A percentile compares a stretch with the other conserved stretches of the same genome.
phyloP scores from a whole-genome alignment of 2,888 invertebrate genomes.

The Erebia ligea region DNA sequence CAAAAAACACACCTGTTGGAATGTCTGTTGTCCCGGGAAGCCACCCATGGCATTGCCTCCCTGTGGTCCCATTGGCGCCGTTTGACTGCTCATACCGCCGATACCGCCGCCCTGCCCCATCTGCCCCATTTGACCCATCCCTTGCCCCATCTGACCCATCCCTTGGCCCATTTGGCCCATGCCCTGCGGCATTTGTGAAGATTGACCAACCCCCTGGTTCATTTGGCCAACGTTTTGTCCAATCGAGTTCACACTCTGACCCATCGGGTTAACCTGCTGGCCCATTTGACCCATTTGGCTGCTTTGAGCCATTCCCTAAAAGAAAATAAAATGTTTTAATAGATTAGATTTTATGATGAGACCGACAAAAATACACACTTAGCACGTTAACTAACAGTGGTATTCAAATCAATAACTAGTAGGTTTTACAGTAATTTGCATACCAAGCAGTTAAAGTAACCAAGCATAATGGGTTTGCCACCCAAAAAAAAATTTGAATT shows the following conservation, averaged over 20 bases:
- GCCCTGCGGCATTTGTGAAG: slow-evolving; percentile 71
- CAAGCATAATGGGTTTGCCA: too few species aligned
- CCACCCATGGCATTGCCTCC: slow-evolving; percentile 76
- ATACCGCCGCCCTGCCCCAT: slow-evolving; percentile 77
- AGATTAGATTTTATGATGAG: too few species aligned
- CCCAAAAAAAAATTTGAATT: too few species aligned
- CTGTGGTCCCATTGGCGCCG: slow-evolving; percentile 77
- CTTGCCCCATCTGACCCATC: slow-evolving; percentile 78
- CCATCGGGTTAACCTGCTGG: slow-evolving; percentile 78
- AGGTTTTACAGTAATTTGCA: too few species aligned
- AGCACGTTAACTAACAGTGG: background rate
- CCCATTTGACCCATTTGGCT: slow-evolving; percentile 73
- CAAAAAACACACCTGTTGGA: slow-evolving; percentile 70
- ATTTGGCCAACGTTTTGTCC: slow-evolving; percentile 76
- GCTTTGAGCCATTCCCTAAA: slow-evolving; percentile 74
- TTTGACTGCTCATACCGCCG: slow-evolving; percentile 78
- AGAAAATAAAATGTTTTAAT: slow-evolving; percentile 13
- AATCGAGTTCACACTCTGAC: slow-evolving; percentile 71
- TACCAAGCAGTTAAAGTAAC: too few species aligned
- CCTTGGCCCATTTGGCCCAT: slow-evolving; percentile 78
- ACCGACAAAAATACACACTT: too few species aligned
- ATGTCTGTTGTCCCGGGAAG: slow-evolving; percentile 80
- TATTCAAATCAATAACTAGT: too few species aligned
- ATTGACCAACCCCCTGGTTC: slow-evolving; percentile 76
- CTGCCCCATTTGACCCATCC: slow-evolving; percentile 78